phyloP scores from a whole-genome alignment of 2,797 vertebrate genomes.

The Myotis myotis region DNA sequence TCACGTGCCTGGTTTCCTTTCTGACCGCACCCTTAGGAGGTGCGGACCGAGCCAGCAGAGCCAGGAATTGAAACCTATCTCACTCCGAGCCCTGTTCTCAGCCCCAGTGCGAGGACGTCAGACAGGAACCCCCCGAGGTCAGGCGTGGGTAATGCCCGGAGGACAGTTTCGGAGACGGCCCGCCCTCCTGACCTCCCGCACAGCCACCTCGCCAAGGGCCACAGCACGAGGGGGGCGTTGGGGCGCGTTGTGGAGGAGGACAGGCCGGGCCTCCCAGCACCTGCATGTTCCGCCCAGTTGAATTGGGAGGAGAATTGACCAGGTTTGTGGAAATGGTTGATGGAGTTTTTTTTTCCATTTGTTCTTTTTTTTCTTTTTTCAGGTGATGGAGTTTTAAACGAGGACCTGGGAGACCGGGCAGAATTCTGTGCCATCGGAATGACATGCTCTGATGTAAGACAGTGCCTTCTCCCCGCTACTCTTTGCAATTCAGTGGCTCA shows the following conservation, averaged over 20 bases:
- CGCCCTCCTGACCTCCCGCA: not conserved
- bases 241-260: not conserved
- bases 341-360: not conserved
- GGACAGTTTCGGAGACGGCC: not conserved
- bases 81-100: not conserved
- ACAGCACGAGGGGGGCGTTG: no score
- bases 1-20: rapidly evolving
- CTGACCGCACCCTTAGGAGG: not conserved
- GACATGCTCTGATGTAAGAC: not conserved
- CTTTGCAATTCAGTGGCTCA: not conserved
- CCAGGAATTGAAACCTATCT: not conserved
- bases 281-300: not conserved
- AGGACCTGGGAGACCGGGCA: not conserved
- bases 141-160: rapidly evolving
- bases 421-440: not conserved
- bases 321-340: not conserved
- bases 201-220: not conserved
- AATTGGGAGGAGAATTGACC: not conserved
- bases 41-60: not conserved
- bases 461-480: not conserved
- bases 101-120: not conserved
- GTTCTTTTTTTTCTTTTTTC: no score
- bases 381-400: not conserved
- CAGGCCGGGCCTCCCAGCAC: not conserved
- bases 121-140: not conserved